Evolutionary conservation across 2,113 vertebrate genomes (phyloP).

Genomic region (Hydrolagus affinis): DNA sequence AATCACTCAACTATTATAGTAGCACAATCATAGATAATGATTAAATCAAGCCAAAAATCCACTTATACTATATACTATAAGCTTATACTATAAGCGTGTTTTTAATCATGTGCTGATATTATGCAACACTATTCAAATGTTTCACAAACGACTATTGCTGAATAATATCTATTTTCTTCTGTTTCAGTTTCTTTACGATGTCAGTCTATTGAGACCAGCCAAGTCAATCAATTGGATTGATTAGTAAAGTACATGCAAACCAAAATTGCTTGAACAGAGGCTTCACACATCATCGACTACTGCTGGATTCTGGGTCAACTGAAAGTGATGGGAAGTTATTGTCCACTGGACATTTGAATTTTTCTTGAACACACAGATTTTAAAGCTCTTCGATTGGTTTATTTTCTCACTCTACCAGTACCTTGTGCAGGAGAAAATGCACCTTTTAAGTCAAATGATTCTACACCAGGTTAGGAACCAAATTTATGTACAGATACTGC

Average conservation of each 20-base stretch:
- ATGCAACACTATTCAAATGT: neutral
- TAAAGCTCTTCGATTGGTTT: neutral
- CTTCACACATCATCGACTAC: neutral
- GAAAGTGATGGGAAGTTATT: neutral
- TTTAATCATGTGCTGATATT: too few relatives aligned
- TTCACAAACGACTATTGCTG: neutral
- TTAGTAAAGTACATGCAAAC: neutral
- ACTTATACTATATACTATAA: too few relatives aligned
- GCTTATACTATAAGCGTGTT: too few relatives aligned
- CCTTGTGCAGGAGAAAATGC: neutral
- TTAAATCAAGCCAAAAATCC: too few relatives aligned
- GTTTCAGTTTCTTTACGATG: constrained; percentile 20
- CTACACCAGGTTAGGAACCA: neutral
- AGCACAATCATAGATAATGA: too few relatives aligned
- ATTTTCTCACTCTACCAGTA: neutral
- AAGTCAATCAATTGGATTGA: constrained; percentile 19
- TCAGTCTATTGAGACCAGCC: constrained; percentile 17
- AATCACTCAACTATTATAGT: too few relatives aligned
- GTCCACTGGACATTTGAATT: neutral
- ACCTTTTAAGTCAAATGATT: neutral
- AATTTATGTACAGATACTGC: neutral
- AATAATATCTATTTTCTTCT: neutral
- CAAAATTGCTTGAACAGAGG: neutral
- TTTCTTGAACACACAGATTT: neutral
- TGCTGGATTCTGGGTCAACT: neutral